Evolutionary conservation across 2,113 vertebrate species (phyloP).

Genomic region (Melospiza georgiana): DNA sequence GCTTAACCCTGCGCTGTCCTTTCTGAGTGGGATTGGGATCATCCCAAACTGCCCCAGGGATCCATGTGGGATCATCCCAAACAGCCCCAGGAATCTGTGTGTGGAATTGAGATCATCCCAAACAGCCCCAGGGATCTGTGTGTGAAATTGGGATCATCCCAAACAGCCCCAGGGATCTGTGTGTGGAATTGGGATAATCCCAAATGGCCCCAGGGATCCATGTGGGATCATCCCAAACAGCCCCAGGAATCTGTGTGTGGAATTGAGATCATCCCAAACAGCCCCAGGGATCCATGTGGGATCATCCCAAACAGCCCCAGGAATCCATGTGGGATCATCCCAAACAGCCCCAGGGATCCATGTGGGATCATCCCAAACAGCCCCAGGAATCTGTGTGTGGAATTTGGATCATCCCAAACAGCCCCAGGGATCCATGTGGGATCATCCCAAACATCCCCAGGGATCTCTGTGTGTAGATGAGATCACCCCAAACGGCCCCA

Average conservation of each 20-base stretch:
- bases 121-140: not conserved
- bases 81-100: too few relatives aligned
- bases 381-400: not conserved
- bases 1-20: not conserved
- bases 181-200: not conserved
- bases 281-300: not conserved
- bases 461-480: rapidly evolving
- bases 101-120: not conserved
- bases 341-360: not conserved
- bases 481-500: not conserved
- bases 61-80: not conserved
- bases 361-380: not conserved
- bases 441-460: not conserved
- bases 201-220: not conserved
- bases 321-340: not conserved
- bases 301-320: not conserved
- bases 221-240: not conserved
- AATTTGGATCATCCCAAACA: not conserved
- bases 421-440: not conserved
- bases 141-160: too few relatives aligned
- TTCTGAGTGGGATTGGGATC: not conserved
- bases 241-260: rapidly evolving
- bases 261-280: too few relatives aligned
- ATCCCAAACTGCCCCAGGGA: not conserved
- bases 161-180: too few relatives aligned